Evolutionary conservation across 2,113 vertebrate species (phyloP).

Genomic region (Calidris pugnax): DNA sequence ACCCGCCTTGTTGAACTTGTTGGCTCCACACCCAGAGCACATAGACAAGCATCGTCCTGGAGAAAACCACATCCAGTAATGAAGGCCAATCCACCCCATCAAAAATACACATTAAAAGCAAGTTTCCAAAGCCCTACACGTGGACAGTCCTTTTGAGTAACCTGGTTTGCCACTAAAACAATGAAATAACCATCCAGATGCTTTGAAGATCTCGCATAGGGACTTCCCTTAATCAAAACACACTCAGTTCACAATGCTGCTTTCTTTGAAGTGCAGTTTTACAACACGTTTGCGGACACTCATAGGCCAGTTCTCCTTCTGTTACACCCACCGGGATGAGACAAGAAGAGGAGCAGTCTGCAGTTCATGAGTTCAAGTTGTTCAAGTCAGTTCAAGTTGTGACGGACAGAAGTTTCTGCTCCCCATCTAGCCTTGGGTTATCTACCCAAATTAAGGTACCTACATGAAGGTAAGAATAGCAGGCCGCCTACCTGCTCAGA

Average conservation of each 20-base stretch:
- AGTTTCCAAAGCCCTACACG: background rate
- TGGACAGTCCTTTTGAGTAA: background rate
- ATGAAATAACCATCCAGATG: background rate
- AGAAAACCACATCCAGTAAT: background rate
- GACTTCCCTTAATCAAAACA: background rate
- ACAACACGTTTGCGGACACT: background rate
- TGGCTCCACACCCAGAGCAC: background rate
- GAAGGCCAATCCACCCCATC: accelerated
- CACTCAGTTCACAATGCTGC: accelerated
- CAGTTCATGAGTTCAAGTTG: background rate
- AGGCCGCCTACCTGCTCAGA: background rate
- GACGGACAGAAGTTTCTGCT: background rate
- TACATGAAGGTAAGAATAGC: background rate
- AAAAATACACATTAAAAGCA: background rate
- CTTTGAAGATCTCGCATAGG: background rate
- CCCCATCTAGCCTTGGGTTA: background rate
- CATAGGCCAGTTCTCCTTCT: background rate
- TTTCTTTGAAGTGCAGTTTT: background rate
- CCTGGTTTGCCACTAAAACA: background rate
- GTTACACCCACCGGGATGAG: background rate
- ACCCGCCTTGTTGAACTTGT: background rate
- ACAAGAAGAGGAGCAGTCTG: background rate
- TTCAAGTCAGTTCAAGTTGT: background rate
- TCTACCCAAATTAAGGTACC: background rate
- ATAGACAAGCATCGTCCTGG: background rate